Percentiles rank a stretch among this genome's conserved stretches.
Evolutionary conservation across 2,113 vertebrate genomes (phyloP).

Genomic region (Ariopsis seemanni): DNA sequence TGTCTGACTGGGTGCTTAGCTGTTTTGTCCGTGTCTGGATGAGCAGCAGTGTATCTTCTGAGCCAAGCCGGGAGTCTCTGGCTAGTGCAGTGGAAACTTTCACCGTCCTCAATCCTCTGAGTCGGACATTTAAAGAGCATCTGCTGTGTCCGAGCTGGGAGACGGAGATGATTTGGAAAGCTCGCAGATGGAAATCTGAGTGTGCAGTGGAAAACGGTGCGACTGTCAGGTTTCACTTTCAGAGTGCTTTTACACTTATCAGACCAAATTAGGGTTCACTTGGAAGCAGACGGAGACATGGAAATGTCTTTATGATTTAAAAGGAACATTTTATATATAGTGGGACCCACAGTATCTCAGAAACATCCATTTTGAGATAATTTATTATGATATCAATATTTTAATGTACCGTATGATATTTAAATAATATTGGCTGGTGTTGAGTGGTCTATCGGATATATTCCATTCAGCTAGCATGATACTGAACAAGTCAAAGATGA

Average conservation of each 20-base stretch:
- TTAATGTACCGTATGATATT: no score
- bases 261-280: neutral
- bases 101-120: constrained; percentile 57
- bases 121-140: constrained; percentile 71
- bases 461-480: no score
- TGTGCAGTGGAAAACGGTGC: constrained; percentile 67
- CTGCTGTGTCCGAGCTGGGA: constrained; percentile 67
- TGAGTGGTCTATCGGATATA: no score
- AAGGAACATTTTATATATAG: no score
- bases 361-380: no score
- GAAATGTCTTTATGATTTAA: no score
- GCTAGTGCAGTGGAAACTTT: constrained; percentile 59
- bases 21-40: constrained; percentile 61
- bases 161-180: constrained; percentile 55
- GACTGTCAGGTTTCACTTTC: neutral
- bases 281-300: neutral
- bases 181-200: constrained; percentile 38
- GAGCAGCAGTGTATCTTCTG: constrained; percentile 33
- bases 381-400: no score
- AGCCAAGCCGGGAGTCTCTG: constrained; percentile 17
- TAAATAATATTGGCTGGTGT: no score
- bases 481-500: no score
- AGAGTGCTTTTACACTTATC: neutral
- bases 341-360: no score
- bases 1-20: constrained; percentile 62